Evolutionary conservation across 1,140 invertebrate species (phyloP), one percentile per base, ranked within the genome.

Genomic region (Drosophila repletoides): DNA sequence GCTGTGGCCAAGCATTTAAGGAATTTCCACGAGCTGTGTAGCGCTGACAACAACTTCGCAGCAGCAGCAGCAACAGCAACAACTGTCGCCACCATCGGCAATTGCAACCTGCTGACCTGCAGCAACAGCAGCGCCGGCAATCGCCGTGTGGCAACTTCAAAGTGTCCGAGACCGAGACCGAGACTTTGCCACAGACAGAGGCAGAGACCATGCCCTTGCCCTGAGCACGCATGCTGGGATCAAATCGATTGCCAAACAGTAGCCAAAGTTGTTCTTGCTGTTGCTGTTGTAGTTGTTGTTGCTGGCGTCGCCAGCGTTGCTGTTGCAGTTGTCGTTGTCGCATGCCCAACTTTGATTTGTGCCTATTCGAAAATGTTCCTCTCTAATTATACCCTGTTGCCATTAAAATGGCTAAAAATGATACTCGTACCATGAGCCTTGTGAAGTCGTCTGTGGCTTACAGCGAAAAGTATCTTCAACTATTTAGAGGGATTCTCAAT

Each of bases 81-180:
- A 55, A 52, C 46, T 64, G 66, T 56, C 59, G 52, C 12, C 52
- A 45, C 26, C 31, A 53, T 38, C n/a, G 28, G 46, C 59, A 70
- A 38, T 61, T 40, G 76, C 79, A 86, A 86, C 80, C 80, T 86
- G 80, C 74, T 86, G 80, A 86, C 80, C 80, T 59, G 81, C 67
- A 49, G 65, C 65, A 56, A 34, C 49, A 73, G 40, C 71, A 48
- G 43, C 46, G 9, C 6, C 33, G 15, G 21, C 43, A 41, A 33
- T 31, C 46, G 38, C 40, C 41, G 21, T 55, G 55, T 51, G 34
- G 41, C 55, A 46, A 83, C 77, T 79, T 83, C 77, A 83, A 83
- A 83, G 77, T 77, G 52, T 58, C 59, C 76, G 72, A 63, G 59
- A 19, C 15, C 21, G 17, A 14, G 12, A 7, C 21, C 29, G 17